phyloP scores from a whole-genome alignment of 2,797 vertebrate genomes.

The Neopelma chrysocephalum region DNA sequence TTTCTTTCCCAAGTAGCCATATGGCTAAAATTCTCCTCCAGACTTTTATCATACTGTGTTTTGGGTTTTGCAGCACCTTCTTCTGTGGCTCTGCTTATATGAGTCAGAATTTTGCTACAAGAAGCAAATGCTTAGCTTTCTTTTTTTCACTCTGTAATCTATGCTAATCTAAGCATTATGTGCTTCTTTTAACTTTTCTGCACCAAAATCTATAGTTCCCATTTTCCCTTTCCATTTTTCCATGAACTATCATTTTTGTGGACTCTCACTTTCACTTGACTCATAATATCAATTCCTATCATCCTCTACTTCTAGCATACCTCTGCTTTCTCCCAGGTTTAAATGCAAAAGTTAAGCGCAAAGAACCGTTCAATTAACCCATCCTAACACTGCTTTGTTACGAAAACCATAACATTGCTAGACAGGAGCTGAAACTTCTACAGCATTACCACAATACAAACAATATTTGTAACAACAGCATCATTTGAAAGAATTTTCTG shows the following conservation, averaged over 20 bases:
- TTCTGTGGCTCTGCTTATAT: not conserved
- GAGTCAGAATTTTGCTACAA: not conserved
- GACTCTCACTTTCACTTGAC: not conserved
- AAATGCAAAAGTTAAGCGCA: not conserved
- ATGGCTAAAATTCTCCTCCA: constrained; percentile 21
- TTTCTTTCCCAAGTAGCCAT: constrained; percentile 18
- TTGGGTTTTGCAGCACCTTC: not conserved
- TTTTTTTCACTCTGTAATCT: not conserved
- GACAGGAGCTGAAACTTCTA: not conserved
- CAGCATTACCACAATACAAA: not conserved
- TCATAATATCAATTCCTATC: not conserved
- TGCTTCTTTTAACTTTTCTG: not conserved
- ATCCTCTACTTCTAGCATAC: not conserved
- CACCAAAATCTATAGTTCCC: not conserved
- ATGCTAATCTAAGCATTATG: not conserved
- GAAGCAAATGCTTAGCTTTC: not conserved
- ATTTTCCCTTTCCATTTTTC: not conserved
- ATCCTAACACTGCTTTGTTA: not conserved
- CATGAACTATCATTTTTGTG: not conserved
- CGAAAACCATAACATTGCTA: not conserved
- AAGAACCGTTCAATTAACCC: not conserved
- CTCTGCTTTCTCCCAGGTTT: not conserved
- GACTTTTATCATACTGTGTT: not conserved
- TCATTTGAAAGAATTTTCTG: not conserved
- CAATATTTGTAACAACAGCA: not conserved